Percentiles rank a stretch among this genome's conserved stretches.
phyloP scores from a whole-genome alignment of 2,113 vertebrate genomes.

The Sinocyclocheilus rhinocerous region DNA sequence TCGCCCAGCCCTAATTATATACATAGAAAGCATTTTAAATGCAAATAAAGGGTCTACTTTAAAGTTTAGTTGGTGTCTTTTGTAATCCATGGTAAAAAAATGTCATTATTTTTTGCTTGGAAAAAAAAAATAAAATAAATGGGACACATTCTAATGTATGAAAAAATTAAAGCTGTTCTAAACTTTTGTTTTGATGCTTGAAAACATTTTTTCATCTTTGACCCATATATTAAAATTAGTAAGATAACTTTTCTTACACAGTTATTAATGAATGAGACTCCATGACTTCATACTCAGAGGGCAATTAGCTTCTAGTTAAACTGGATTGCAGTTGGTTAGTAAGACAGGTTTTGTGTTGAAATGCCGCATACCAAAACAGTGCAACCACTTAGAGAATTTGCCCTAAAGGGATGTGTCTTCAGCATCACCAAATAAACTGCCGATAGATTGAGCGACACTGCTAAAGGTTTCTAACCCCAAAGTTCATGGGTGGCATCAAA shows the following conservation, averaged over 20 bases:
- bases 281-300: background rate
- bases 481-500: constrained; percentile 29
- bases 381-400: background rate
- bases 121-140: too few species aligned
- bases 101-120: too few species aligned
- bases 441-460: background rate
- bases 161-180: too few species aligned
- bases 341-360: background rate
- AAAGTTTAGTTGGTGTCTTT: too few species aligned
- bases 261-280: background rate
- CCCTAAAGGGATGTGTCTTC: background rate
- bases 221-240: too few species aligned
- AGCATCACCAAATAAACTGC: background rate
- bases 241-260: background rate
- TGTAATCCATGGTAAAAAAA: too few species aligned
- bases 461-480: background rate
- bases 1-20: too few species aligned
- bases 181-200: too few species aligned
- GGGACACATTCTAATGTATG: too few species aligned
- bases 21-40: too few species aligned
- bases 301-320: background rate
- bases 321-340: background rate
- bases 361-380: background rate
- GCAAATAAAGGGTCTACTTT: too few species aligned
- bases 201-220: too few species aligned